phyloP scores from a whole-genome alignment of 2,797 vertebrate species.

The Platyrinchus mystaceus region DNA sequence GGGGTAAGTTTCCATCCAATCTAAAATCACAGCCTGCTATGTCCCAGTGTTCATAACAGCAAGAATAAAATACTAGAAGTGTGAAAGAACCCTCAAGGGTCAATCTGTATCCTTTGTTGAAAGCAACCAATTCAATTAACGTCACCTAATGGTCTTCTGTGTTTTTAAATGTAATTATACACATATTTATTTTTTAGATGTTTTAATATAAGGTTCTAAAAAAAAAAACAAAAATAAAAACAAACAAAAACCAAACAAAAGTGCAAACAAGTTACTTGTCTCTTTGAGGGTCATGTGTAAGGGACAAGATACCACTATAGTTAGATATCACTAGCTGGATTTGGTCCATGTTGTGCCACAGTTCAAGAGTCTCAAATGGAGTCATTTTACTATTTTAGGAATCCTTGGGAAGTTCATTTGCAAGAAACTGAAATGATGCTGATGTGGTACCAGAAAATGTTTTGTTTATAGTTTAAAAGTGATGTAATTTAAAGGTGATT shows the following conservation, averaged over 20 bases:
- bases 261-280: neutral
- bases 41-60: neutral
- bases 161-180: neutral
- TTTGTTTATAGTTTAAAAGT: neutral
- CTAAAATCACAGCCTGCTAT: neutral
- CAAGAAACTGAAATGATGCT: neutral
- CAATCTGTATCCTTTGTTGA: neutral
- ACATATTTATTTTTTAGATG: neutral
- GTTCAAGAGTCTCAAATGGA: neutral
- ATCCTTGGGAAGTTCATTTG: neutral
- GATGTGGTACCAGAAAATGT: neutral
- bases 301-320: neutral
- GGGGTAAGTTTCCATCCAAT: neutral
- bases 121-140: neutral
- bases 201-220: neutral
- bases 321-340: neutral
- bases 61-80: neutral
- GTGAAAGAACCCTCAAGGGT: accelerated
- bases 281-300: neutral
- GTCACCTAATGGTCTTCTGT: neutral
- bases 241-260: too few species aligned
- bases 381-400: neutral
- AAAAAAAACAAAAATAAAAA: neutral
- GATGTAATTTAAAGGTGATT: neutral
- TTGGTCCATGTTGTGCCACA: neutral